A percentile compares a stretch with the other conserved stretches of the same genome.
Evolutionary conservation across 2,888 invertebrate species (phyloP).

Genomic region (Scaptomyza cyrtandrae): DNA sequence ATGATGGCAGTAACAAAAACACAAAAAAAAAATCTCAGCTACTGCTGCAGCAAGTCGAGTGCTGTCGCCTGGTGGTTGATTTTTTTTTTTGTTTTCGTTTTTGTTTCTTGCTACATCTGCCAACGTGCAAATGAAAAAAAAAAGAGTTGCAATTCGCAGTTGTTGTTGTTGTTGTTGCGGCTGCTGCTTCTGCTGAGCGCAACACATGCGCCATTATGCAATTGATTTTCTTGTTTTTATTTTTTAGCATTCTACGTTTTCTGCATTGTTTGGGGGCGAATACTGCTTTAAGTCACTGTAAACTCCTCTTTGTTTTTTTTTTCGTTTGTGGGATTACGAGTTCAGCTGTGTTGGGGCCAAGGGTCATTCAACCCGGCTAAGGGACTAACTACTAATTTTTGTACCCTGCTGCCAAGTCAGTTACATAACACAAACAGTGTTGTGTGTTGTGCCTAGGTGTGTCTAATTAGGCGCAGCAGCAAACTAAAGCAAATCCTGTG

Average conservation of each 20-base stretch:
- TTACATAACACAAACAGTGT: constrained; percentile 17
- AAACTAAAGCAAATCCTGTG: constrained; percentile 60
- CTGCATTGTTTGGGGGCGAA: constrained; percentile 57
- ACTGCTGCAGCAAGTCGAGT: constrained; percentile 61
- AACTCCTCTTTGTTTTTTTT: constrained; percentile 6
- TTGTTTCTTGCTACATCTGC: constrained; percentile 41
- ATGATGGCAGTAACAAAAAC: constrained; percentile 58
- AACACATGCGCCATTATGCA: constrained; percentile 82
- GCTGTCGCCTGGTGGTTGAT: constrained; percentile 65
- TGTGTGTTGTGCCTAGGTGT: constrained; percentile 40
- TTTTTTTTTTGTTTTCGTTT: constrained; percentile 25
- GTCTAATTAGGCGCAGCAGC: constrained; percentile 69
- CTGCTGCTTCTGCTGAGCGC: constrained; percentile 51
- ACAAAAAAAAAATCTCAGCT: constrained; percentile 65
- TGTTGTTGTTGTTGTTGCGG: constrained; percentile 20
- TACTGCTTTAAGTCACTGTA: constrained; percentile 43
- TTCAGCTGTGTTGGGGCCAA: constrained; percentile 33
- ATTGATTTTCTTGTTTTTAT: constrained; percentile 73
- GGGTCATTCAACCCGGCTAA: constrained; percentile 65
- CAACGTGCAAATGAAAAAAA: constrained; percentile 62
- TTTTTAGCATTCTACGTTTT: constrained; percentile 21
- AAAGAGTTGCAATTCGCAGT: constrained; percentile 70
- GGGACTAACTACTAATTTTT: constrained; percentile 68
- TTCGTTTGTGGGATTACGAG: constrained; percentile 30
- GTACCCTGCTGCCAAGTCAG: constrained; percentile 15